Conservation (phyloP, 1,140 invertebrate species). For the Aleiodes sp. region DNA sequence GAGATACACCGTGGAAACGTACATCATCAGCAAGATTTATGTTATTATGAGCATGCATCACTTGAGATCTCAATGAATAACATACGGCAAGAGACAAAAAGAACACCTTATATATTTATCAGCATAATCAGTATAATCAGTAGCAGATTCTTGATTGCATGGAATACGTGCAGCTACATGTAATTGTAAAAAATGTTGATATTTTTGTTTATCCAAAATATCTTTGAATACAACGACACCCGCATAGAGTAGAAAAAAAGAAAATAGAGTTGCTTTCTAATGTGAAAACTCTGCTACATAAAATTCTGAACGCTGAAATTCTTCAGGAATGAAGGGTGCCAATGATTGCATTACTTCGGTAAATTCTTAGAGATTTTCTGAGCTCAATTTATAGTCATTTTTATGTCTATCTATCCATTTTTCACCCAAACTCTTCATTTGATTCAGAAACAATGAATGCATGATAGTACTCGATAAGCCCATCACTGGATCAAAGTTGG, state of each 20-base stretch:
- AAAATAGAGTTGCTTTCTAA: not conserved
- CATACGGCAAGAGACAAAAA: too few relatives aligned
- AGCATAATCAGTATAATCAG: too few relatives aligned
- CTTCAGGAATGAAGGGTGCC: not conserved
- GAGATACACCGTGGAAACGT: not conserved
- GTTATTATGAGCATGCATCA: not conserved
- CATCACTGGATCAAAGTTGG: not conserved
- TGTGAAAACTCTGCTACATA: not conserved
- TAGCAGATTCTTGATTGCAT: too few relatives aligned
- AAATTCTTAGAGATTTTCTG: not conserved
- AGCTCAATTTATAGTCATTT: not conserved
- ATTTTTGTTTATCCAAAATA: not conserved
- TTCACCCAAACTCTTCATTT: not conserved
- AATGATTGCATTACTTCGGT: not conserved
- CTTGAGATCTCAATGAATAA: not conserved
- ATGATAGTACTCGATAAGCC: not conserved
- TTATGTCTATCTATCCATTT: not conserved
- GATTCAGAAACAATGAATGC: not conserved
- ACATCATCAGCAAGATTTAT: not conserved
- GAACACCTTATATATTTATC: too few relatives aligned
- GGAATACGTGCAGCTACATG: not conserved
- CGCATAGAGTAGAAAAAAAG: not conserved
- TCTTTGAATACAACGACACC: not conserved
- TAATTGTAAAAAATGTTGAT: not conserved
- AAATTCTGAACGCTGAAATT: not conserved